Evolutionary conservation across 53 echinoderm and acorn worm species (phyloP).

Genomic region (Actinopyga echinites): DNA sequence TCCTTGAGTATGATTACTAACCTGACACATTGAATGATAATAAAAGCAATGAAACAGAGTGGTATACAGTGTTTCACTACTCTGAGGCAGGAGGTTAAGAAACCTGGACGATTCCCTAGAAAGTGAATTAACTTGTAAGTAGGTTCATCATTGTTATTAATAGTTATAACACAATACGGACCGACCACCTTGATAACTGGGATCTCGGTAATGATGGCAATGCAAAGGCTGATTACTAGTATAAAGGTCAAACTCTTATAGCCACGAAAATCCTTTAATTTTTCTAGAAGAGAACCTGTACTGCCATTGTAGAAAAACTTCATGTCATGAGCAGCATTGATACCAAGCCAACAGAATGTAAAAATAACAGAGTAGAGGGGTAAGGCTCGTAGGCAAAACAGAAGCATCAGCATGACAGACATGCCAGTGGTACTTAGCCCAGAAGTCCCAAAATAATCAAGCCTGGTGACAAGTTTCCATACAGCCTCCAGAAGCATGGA

Average conservation of each 20-base stretch:
- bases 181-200: neutral
- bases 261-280: neutral
- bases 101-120: neutral
- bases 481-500: neutral
- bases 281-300: neutral
- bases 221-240: neutral
- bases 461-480: neutral
- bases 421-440: no score
- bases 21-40: neutral
- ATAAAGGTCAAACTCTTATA: conserved; percentile 4
- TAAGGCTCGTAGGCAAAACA: neutral
- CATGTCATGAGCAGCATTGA: neutral
- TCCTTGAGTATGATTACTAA: neutral
- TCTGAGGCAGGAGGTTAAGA: neutral
- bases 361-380: neutral
- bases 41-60: neutral
- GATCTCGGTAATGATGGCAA: neutral
- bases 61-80: neutral
- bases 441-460: neutral
- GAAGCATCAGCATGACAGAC: neutral
- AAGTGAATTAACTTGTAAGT: neutral
- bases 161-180: neutral
- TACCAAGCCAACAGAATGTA: neutral
- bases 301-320: neutral
- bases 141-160: no score